phyloP scores from a whole-genome alignment of 2,888 invertebrate species.

The Periphyllus acericola region DNA sequence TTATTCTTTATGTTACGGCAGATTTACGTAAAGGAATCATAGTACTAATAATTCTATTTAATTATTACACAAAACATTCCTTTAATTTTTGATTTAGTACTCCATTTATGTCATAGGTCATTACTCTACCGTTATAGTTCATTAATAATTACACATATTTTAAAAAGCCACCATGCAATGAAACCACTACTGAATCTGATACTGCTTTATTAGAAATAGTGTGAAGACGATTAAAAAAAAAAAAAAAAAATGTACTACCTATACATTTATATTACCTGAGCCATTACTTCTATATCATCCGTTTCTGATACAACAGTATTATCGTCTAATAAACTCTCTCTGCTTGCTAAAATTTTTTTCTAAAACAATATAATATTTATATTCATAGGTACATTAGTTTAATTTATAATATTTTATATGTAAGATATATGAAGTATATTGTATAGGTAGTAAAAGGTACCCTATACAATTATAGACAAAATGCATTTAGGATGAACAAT shows the following conservation, averaged over 20 bases:
- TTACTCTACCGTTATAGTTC: background rate
- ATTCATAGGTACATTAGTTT: background rate
- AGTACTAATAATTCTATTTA: background rate
- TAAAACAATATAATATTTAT: constrained; percentile 14
- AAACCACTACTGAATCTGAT: background rate
- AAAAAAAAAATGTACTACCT: too few relatives aligned
- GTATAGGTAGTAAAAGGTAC: background rate
- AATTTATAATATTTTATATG: background rate
- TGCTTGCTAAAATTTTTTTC: constrained; percentile 75
- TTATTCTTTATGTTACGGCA: background rate
- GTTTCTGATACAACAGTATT: constrained; percentile 80
- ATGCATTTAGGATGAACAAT: too few relatives aligned
- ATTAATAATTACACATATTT: background rate
- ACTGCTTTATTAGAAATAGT: background rate
- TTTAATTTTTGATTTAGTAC: too few relatives aligned
- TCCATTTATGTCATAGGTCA: too few relatives aligned
- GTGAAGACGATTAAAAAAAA: too few relatives aligned
- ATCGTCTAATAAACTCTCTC: constrained; percentile 76
- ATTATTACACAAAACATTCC: background rate
- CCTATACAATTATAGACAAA: too few relatives aligned
- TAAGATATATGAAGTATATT: too few relatives aligned
- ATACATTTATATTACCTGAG: constrained; percentile 71
- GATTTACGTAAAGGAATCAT: background rate
- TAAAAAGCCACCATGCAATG: background rate
- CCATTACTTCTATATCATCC: constrained; percentile 81